Base-by-base conservation (phyloP, 2,797 vertebrate species). In the Lepus oiostolus region DNA sequence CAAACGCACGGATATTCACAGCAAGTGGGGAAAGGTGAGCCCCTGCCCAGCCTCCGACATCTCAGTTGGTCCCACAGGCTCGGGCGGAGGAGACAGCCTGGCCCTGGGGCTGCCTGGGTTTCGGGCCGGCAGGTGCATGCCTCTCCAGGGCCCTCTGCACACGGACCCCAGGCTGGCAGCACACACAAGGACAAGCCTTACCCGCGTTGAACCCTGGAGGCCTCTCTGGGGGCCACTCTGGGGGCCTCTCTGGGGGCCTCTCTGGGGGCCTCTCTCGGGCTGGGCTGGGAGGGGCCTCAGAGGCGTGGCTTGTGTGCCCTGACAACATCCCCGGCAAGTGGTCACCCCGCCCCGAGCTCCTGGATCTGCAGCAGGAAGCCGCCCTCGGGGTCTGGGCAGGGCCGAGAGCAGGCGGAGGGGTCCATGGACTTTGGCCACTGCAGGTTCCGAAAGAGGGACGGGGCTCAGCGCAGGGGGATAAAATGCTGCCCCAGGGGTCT, bases 1-100 rank as follows among this genome's bases (percentile, higher is more conserved):
- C 80, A 97, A 71, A 83, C 80, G 32, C 63, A 50, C 8, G 62
- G 54, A 50, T 74, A 70, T 17, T 89, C 87, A 38, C 85, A 68
- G 88, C 58, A 72, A 86, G 72, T 88, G 95, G 88, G 90, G 12
- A 80, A 76, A 95, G 32, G 26, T 54, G 71, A 93, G 93, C 42
- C 85, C 28, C 62, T 76, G 52, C 81, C 80, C 32, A 84, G 90
- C 75, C 85, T 62, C 13, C 1, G 85, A 83, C 47, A 14, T 58
- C 58, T 82, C 28, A 28, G 47, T 26, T 62, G 74, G 54, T 87
- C 50, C 63, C 65, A n/a, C 50, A 58, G 77, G 42, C 38, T 70
- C 32, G 1, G 0, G 22, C 42, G 62, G 24, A 21, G 80, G 26
- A 62, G 38, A 87, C 74, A 81, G 70, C 16, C 10, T 6, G 72